phyloP scores from a whole-genome alignment of 2,888 invertebrate genomes.

The Philopedon plagiatum region DNA sequence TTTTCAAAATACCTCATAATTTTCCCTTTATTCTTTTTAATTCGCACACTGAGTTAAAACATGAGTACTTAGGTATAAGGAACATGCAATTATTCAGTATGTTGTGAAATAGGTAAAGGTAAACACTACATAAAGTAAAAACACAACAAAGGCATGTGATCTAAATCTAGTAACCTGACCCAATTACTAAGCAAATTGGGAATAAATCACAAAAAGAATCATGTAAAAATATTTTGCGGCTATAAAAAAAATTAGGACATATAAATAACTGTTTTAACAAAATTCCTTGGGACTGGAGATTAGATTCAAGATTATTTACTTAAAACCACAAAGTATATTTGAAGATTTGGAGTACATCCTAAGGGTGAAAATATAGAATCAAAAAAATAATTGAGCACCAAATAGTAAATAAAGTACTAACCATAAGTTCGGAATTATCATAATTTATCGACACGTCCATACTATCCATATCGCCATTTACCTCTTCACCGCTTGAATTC shows the following conservation, averaged over 20 bases:
- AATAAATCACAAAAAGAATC: background rate
- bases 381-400: background rate
- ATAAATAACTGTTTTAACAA: slow-evolving; percentile 13
- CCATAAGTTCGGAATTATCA: slow-evolving; percentile 65
- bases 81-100: background rate
- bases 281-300: too few species aligned
- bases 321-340: background rate
- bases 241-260: slow-evolving; percentile 4
- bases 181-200: background rate
- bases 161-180: background rate
- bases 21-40: background rate
- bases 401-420: slow-evolving; percentile 55
- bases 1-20: background rate
- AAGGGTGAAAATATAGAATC: background rate
- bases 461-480: slow-evolving; percentile 61
- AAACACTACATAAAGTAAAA: background rate
- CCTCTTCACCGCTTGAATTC: slow-evolving; percentile 59
- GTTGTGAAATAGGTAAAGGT: background rate
- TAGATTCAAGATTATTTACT: too few species aligned
- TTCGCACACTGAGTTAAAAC: background rate
- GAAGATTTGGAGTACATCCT: background rate
- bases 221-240: background rate
- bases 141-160: background rate
- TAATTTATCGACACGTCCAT: slow-evolving; percentile 64
- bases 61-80: background rate